Evolutionary conservation across 2,113 vertebrate genomes (phyloP), one percentile per base, ranked within the genome.

Genomic region (Polypterus senegalus): DNA sequence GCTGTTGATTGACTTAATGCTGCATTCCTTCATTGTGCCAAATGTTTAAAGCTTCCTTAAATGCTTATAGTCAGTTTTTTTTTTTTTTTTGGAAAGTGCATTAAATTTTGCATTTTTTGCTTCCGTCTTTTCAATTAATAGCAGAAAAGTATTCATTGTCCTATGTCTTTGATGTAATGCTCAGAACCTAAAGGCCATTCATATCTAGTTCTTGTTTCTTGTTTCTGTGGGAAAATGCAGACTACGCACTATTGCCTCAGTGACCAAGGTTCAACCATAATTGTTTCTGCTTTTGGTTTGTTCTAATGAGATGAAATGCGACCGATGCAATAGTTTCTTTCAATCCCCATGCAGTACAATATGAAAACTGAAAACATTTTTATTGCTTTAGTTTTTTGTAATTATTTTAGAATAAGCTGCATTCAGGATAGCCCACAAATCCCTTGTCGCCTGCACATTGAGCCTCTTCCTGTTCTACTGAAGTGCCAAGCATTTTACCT

Each of bases 181-280:
- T 27, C 27, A 27, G 27, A 27, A 81, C 66, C 86, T 88, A 88
- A 88, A 88, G 86, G 86, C 86, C 86, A 88, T 88, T 88, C 81
- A 73, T 27, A 75, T 65, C 4, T 68, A 6, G 79, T 81, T 79
- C 83, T 83, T 77, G 77, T 77, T 86, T 84, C 77, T 85, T 83
- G 79, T 85, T 83, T 83, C 80, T 82, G 70, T 69, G 70, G 73
- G 70, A 67, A 67, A 54, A 75, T 72, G 48, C 3, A 27, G 7
- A 11, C 48, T n/a, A 43, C 27, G 27, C 47, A 55, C n/a, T 56
- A 68, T 68, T 56, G 62, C 70, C 69, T 67, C 59, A 48, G 65
- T 76, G 69, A 67, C 48, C 49, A 57, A 53, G 65, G 60, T 63
- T 45, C 67, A 65, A 61, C 61, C 65, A 64, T 64, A 58, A 54